Percentiles rank a stretch among this genome's conserved stretches.
These are phyloP conservation scores for Cisticola juncidis DNA, from an alignment of 2,113 vertebrate genomes.

Conservation along the genomic window DNA sequence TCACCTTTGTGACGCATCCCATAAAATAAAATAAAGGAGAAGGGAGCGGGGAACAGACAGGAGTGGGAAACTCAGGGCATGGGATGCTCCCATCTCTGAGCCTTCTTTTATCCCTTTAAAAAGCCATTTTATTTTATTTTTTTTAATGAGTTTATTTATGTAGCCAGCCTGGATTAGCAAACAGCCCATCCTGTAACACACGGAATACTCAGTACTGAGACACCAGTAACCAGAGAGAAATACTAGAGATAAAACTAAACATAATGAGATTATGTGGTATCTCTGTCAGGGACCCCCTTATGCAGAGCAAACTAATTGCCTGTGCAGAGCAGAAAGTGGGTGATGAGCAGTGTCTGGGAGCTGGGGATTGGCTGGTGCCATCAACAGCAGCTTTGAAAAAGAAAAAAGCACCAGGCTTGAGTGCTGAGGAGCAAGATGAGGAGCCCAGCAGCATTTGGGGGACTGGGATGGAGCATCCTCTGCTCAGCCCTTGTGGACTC, in stretches of 20 bases:
- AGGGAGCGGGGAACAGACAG: neutral
- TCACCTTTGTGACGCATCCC: neutral
- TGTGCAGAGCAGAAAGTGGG: neutral
- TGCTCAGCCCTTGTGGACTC: neutral
- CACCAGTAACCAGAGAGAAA: neutral
- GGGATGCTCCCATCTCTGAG: neutral
- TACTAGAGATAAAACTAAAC: constrained; percentile 18
- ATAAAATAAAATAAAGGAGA: neutral
- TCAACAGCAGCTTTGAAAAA: neutral
- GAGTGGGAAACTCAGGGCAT: neutral
- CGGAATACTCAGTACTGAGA: neutral
- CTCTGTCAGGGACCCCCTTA: neutral
- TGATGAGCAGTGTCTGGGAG: neutral
- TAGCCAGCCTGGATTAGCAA: neutral
- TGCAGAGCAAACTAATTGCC: neutral
- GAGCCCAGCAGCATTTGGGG: neutral
- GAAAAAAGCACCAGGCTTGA: neutral
- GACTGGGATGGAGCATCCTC: neutral
- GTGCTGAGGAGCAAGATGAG: neutral
- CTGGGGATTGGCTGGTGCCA: neutral
- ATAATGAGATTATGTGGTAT: neutral
- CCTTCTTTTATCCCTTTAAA: neutral
- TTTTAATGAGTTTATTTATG: constrained; percentile 3
- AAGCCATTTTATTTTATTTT: neutral
- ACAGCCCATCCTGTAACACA: neutral